Base-by-base conservation (phyloP, 2,888 invertebrate species). In the Sinelater perroti region DNA sequence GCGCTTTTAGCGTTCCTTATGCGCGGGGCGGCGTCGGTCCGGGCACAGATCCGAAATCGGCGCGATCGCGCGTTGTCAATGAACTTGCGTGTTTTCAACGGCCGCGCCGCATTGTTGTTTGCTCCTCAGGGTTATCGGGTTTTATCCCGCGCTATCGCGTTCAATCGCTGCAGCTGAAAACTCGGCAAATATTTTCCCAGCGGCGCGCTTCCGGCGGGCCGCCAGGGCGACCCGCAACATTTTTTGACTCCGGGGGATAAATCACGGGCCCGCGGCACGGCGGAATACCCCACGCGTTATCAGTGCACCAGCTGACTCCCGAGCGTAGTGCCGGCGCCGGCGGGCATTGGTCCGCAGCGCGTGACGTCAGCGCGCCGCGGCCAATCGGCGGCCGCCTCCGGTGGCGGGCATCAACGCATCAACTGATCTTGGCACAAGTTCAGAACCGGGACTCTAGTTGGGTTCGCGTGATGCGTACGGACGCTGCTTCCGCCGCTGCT, bases 341-440 rank as follows among this genome's bases (percentile, higher is more conserved):
- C 60, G 63, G 64, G 64, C 67, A 76, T 76, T 74, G 78, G 75
- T 67, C 67, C 70, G 62, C 55, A 61, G 67, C 65, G 60, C 55
- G 70, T 73, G 74, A 78, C 79, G 79, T 78, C 76, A 58, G 63
- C 56, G 58, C 62, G 63, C 72, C 72, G 74, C 74, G 75, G 75
- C 79, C 78, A 79, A 79, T 78, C 73, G 70, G 65, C 78, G 77
- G 77, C 77, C 70, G 67, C 59, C 71, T 69, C 71, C 70, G 70
- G 73, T 73, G 73, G 75, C 75, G 75, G 73, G 74, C 73, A 73
- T 74, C 74, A 72, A 68, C 69, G 72, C 75, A 76, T 73, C 75
- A 72, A 75, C 73, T 74, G 71, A 71, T 72, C 75, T 75, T 75
- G 75, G 76, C 74, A 75, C 74, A 74, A 70, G 73, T 72, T 70